Percentiles rank a stretch among this genome's conserved stretches.
These are phyloP conservation scores for Leucosticte australis DNA, from an alignment of 2,113 vertebrate genomes.

Conservation along the genomic window DNA sequence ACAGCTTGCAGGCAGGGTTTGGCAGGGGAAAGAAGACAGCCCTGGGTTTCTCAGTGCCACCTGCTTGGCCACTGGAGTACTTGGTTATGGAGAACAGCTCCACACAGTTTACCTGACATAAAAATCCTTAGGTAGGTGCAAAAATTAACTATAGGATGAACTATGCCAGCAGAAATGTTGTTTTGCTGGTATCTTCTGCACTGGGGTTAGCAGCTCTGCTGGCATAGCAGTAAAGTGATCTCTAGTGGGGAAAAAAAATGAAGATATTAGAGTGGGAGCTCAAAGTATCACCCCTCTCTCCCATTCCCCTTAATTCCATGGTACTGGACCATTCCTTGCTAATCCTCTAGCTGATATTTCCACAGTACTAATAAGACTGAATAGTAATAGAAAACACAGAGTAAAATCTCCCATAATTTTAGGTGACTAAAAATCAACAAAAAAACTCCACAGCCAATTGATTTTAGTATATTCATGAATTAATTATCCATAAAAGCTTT, in stretches of 20 bases:
- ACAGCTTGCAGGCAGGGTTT: not conserved
- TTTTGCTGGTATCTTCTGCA: not conserved
- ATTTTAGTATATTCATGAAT: not conserved
- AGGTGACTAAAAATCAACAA: not conserved
- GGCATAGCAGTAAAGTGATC: not conserved
- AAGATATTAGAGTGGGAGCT: not conserved
- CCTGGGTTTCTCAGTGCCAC: not conserved
- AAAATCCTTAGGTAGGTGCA: not conserved
- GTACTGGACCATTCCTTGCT: not conserved
- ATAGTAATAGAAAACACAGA: not conserved
- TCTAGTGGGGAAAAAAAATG: not conserved
- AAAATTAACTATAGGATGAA: not conserved
- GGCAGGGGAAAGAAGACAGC: not conserved
- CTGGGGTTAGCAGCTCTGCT: not conserved
- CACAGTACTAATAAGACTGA: not conserved
- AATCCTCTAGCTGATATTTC: not conserved
- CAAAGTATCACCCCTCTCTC: not conserved
- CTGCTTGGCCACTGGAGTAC: not conserved
- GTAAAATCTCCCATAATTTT: not conserved
- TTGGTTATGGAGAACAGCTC: not conserved
- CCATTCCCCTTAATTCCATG: not conserved
- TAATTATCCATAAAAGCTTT: slow-evolving; percentile 29
- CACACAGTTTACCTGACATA: not conserved
- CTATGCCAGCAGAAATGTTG: not conserved
- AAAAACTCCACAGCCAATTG: not conserved